Evolutionary conservation across 35 echinoderm and acorn worm genomes (phyloP), one percentile per base, ranked within the genome.

Genomic region (Anneissia japonica): DNA sequence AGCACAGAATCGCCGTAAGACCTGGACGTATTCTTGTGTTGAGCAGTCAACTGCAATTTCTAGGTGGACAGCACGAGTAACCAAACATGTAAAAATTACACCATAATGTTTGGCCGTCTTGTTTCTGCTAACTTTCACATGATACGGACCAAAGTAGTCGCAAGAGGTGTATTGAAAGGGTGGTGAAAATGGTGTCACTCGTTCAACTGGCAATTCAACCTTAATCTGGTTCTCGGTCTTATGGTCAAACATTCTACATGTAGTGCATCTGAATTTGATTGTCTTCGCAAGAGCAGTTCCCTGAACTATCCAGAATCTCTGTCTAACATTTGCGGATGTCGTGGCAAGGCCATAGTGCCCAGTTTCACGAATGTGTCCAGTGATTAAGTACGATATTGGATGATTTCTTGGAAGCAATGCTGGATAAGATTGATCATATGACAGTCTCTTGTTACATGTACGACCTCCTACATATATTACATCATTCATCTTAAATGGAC

Each of bases 21-120:
- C 84, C 80, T 91, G 89, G 26, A 91, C 32, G n/a, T 78, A 90
- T 43, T 90, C 89, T 74, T 87, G 86, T n/a, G 89, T 90, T 32
- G 89, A 90, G n/a, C 17, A n/a, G 35, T 91, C 89, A 37, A 86
- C 75, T 35, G 84, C 89, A 74, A 91, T 32, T 36, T 91, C 89
- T 35, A 91, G 83, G 46, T 91, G 84, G 33, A 91, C 84, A 19
- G 88, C 81, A 39, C 88, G 28, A 39, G 88, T 90, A 30, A 84
- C 83, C 36, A 90, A 73, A 72, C 88, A 91, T 37, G 83, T 91
- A 36, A 91, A 91, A 34, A 86, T 85, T 33, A 91, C 89, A 38
- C 89, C 89, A 73, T 91, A 86, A 33, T 91, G 74, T 46, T 91
- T 91, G 28, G 73, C 37, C 21, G 83, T 86, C 73, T 85, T 91